phyloP scores from a whole-genome alignment of 2,888 invertebrate genomes.

The Villa cingulata region DNA sequence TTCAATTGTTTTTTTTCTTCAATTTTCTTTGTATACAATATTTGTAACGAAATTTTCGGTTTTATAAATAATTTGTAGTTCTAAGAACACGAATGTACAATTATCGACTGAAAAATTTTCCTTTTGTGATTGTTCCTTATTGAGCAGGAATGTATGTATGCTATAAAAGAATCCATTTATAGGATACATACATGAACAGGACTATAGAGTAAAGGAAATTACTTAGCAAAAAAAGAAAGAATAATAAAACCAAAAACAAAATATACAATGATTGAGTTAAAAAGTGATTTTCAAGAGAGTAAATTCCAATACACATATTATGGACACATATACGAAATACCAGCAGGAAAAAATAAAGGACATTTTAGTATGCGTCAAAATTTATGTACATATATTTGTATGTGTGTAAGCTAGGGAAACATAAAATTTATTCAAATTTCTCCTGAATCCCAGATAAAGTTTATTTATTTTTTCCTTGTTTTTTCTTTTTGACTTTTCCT shows the following conservation, averaged over 20 bases:
- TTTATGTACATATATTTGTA: too few species aligned
- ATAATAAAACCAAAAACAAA: neutral
- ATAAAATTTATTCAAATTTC: neutral
- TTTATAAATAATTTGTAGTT: neutral
- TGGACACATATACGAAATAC: neutral
- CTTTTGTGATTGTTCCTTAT: conserved; percentile 7
- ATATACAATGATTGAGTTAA: neutral
- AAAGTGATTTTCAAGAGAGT: conserved; percentile 3
- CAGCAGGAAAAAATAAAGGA: neutral
- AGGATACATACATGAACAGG: too few species aligned
- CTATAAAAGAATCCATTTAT: too few species aligned
- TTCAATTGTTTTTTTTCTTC: too few species aligned
- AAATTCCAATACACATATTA: conserved; percentile 6
- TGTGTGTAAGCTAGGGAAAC: too few species aligned
- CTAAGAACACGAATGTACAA: conserved; percentile 25
- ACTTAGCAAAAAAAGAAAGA: neutral
- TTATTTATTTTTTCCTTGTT: too few species aligned
- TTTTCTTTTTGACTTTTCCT: too few species aligned
- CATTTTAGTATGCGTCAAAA: neutral
- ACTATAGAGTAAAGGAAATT: too few species aligned
- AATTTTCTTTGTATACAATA: too few species aligned
- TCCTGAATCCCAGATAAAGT: neutral
- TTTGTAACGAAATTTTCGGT: too few species aligned
- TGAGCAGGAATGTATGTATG: neutral
- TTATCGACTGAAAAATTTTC: conserved; percentile 29